These are phyloP conservation scores for Drosophila kurseongensis DNA, from an alignment of 1,140 invertebrate genomes.

Conservation along the genomic window DNA sequence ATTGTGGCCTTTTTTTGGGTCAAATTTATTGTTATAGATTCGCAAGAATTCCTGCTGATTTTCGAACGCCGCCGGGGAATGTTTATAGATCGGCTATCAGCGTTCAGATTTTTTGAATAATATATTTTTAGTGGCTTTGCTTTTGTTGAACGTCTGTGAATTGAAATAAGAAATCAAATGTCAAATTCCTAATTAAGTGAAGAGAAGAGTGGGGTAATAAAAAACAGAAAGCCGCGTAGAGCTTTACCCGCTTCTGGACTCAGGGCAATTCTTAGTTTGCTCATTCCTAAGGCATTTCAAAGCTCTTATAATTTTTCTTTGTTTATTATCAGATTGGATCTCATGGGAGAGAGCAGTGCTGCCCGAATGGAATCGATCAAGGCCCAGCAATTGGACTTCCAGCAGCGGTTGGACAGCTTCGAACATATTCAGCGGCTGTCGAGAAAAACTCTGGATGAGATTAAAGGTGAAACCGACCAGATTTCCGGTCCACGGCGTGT, in stretches of 20 bases:
- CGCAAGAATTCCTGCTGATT: conserved; percentile 21
- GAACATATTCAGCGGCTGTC: conserved; percentile 70
- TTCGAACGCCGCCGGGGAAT: conserved; percentile 21
- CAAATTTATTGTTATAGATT: conserved; percentile 17
- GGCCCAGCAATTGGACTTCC: conserved; percentile 68
- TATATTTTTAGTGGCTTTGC: conserved; percentile 32
- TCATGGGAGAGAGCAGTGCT: conserved; percentile 51
- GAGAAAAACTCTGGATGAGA: conserved; percentile 62
- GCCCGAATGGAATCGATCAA: conserved; percentile 72
- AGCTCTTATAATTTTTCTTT: not conserved
- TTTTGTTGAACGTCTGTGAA: conserved; percentile 15
- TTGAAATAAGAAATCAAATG: conserved; percentile 23
- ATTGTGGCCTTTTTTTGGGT: not conserved
- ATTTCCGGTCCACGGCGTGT: conserved; percentile 37
- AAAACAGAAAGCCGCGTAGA: not conserved
- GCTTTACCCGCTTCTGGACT: conserved; percentile 4
- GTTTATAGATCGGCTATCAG: conserved; percentile 37
- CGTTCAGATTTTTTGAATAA: conserved; percentile 26
- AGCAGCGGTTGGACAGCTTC: conserved; percentile 64
- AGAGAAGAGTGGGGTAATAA: conserved; percentile 4
- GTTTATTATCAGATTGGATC: conserved; percentile 49
- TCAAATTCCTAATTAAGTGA: conserved; percentile 3
- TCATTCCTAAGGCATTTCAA: not conserved
- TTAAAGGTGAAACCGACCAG: conserved; percentile 77
- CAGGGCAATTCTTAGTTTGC: conserved; percentile 3